Evolutionary conservation across 2,113 vertebrate genomes (phyloP).

Genomic region (zebrafish (Danio rerio)): DNA sequence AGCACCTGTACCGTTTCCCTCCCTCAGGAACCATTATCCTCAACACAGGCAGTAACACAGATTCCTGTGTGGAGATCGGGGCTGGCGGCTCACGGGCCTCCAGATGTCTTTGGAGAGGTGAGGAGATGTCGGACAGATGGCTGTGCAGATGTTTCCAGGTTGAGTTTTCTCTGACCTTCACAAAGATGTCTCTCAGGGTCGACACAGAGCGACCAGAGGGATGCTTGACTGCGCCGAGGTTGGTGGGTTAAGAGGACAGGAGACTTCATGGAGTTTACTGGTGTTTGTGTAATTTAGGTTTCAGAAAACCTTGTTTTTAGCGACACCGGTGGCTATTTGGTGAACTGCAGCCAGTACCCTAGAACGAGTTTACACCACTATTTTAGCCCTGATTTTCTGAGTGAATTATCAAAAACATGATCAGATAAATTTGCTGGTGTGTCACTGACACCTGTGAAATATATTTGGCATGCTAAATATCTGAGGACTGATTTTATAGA

Average conservation of each 20-base stretch:
- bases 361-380: no score
- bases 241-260: not conserved
- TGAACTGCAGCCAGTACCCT: no score
- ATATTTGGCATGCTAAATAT: no score
- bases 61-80: conserved; percentile 32
- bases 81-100: conserved; percentile 34
- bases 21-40: not conserved
- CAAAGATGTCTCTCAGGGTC: not conserved
- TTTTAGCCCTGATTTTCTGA: no score
- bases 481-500: no score
- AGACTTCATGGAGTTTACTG: not conserved
- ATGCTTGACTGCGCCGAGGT: not conserved
- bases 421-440: no score
- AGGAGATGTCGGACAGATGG: not conserved
- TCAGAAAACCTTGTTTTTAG: no score
- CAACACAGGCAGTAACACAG: conserved; percentile 32
- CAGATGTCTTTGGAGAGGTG: conserved; percentile 23
- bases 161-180: conserved; percentile 25
- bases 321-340: no score
- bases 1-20: not conserved
- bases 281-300: no score
- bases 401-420: no score
- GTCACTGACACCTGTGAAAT: no score
- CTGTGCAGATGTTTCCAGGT: conserved; percentile 32
- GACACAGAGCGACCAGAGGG: not conserved